These are phyloP conservation scores for Dissostichus mawsoni DNA, from an alignment of 2,113 vertebrate genomes.

Conservation along the genomic window DNA sequence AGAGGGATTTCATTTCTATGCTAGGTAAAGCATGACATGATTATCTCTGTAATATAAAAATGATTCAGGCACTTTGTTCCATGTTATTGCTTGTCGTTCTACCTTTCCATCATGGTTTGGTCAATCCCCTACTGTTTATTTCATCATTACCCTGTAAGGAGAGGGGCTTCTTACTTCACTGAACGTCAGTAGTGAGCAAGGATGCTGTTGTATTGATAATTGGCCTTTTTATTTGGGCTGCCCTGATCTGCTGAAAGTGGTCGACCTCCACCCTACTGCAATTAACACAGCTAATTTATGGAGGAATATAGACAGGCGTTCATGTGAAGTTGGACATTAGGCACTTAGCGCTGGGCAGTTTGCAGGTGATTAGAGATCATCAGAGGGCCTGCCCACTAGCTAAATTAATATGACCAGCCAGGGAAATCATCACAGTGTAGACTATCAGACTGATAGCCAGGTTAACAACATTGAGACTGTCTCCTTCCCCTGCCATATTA, in stretches of 20 bases:
- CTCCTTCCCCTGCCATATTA: neutral
- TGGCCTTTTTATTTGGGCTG: neutral
- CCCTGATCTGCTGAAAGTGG: no score
- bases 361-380: constrained; percentile 1
- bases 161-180: neutral
- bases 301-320: neutral
- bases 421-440: neutral
- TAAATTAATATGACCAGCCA: neutral
- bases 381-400: neutral
- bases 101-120: neutral
- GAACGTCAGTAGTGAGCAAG: neutral
- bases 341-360: neutral
- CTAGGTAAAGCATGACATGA: neutral
- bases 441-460: neutral
- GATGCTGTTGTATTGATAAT: neutral
- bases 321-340: neutral
- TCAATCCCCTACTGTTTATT: neutral
- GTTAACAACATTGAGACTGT: neutral
- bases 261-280: neutral
- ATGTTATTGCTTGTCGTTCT: neutral
- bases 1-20: constrained; percentile 47
- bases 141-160: neutral
- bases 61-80: constrained; percentile 17
- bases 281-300: neutral
- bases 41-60: constrained; percentile 39